Percentiles rank a stretch among this genome's conserved stretches.
Evolutionary conservation across 1,140 invertebrate species (phyloP).

Genomic region (Saccostrea echinata): DNA sequence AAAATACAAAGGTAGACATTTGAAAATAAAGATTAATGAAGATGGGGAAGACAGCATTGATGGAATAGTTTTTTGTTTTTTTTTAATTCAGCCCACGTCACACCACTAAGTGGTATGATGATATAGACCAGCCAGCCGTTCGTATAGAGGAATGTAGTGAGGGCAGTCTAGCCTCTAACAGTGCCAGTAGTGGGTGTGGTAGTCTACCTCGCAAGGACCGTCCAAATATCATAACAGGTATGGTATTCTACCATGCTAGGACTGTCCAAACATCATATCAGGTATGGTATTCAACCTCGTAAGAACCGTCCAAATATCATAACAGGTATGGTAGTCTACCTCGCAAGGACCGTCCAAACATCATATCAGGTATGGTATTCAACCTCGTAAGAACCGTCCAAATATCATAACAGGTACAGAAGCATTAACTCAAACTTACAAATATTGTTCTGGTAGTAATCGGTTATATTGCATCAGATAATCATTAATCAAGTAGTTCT

Average conservation of each 20-base stretch:
- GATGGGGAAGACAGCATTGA: too few species aligned
- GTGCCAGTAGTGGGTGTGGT: conserved; percentile 87
- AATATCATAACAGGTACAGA: too few species aligned
- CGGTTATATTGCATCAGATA: too few species aligned
- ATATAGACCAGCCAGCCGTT: conserved; percentile 55
- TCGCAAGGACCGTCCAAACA: conserved; percentile 79
- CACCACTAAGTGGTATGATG: conserved; percentile 38
- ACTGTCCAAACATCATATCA: too few species aligned
- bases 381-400: too few species aligned
- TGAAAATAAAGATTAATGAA: too few species aligned
- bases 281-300: too few species aligned
- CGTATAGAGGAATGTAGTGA: conserved; percentile 72
- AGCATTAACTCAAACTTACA: too few species aligned
- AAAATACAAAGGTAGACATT: too few species aligned
- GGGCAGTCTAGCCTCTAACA: conserved; percentile 85
- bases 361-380: not conserved
- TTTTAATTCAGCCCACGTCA: conserved; percentile 33
- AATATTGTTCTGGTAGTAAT: too few species aligned
- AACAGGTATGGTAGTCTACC: conserved; percentile 91
- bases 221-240: conserved; percentile 39
- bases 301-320: conserved; percentile 28
- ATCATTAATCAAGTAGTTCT: too few species aligned
- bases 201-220: conserved; percentile 86
- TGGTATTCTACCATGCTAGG: too few species aligned
- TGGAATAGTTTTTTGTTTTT: not conserved